Percentiles rank a stretch among this genome's conserved stretches.
Conservation (phyloP, 2,113 vertebrate genomes). For the Rhipidura dahli region DNA sequence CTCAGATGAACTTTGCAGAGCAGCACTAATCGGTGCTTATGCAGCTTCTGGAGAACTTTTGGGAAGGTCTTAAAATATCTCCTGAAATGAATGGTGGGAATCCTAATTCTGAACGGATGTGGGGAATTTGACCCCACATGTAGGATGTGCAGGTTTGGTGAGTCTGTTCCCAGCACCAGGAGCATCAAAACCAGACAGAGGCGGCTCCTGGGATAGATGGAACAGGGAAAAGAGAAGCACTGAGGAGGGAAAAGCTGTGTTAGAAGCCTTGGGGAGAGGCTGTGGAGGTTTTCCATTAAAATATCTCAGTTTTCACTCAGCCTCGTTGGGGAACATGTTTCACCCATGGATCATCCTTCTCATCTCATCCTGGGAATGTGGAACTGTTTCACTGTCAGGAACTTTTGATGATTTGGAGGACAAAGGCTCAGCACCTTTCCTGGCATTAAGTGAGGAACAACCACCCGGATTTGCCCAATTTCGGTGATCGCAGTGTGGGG, state of each 20-base stretch:
- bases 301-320: background rate
- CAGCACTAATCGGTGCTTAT: background rate
- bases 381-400: background rate
- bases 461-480: accelerated
- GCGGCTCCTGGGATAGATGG: background rate
- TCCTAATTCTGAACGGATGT: background rate
- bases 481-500: background rate
- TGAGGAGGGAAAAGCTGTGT: background rate
- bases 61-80: background rate
- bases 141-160: accelerated
- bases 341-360: background rate
- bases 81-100: background rate
- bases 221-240: background rate
- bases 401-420: background rate
- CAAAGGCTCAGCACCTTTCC: background rate
- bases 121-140: accelerated
- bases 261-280: background rate
- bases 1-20: background rate
- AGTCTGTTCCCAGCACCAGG: background rate
- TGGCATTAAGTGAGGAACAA: background rate
- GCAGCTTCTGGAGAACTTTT: background rate
- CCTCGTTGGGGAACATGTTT: background rate
- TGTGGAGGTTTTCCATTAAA: background rate
- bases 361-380: accelerated
- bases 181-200: background rate